These are phyloP conservation scores for Pterocles gutturalis DNA, from an alignment of 2,113 vertebrate genomes.

Conservation along the genomic window DNA sequence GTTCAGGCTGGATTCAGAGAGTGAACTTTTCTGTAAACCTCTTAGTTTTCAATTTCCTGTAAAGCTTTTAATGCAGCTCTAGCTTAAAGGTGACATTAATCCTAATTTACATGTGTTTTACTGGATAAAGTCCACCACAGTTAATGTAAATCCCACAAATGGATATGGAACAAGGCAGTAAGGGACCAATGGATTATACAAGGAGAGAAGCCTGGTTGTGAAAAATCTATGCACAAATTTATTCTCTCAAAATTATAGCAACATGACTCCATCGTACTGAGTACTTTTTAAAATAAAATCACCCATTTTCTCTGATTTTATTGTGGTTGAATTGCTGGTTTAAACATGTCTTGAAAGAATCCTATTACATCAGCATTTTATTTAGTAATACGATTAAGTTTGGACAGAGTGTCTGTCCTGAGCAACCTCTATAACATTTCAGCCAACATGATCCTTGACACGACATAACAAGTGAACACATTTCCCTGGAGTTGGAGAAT, in stretches of 20 bases:
- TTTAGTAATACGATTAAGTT: not conserved
- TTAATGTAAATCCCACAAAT: not conserved
- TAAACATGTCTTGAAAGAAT: not conserved
- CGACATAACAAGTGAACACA: not conserved
- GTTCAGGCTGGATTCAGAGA: not conserved
- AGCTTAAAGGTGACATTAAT: not conserved
- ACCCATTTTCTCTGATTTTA: not conserved
- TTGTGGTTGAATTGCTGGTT: not conserved
- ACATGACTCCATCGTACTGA: not conserved
- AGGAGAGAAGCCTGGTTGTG: not conserved
- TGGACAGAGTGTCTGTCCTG: not conserved
- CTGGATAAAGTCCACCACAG: not conserved
- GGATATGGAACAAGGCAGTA: not conserved
- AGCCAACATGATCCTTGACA: not conserved
- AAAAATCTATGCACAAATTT: not conserved
- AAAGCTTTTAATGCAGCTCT: not conserved
- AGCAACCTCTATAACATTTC: not conserved
- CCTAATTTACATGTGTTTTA: not conserved
- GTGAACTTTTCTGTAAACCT: not conserved
- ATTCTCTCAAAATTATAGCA: not conserved
- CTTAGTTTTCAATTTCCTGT: not conserved
- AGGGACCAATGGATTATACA: not conserved
- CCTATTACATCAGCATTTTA: not conserved
- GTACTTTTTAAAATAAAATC: not conserved
- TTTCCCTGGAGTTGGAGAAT: not conserved